A percentile compares a stretch with the other conserved stretches of the same genome.
Evolutionary conservation across 2,888 invertebrate genomes (phyloP).

Genomic region (Zeuzera pyrina): DNA sequence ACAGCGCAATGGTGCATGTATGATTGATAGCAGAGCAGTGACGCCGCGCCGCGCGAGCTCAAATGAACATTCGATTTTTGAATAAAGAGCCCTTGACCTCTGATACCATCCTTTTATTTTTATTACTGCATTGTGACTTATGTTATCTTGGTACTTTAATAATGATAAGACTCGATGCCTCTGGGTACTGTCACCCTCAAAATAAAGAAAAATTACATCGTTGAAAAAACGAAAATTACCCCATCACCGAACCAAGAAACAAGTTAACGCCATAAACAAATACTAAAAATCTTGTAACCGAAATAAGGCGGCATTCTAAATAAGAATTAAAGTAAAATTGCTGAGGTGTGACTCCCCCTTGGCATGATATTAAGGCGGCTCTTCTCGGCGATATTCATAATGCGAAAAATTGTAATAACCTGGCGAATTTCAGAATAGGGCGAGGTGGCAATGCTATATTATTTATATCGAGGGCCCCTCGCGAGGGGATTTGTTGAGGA

Average conservation of each 20-base stretch:
- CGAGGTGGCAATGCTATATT: constrained; percentile 40
- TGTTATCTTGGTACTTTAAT: not conserved
- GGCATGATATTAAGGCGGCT: constrained; percentile 42
- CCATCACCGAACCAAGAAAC: constrained; percentile 40
- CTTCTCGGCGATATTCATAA: constrained; percentile 68
- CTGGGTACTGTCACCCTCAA: not conserved
- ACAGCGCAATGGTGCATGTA: constrained; percentile 67
- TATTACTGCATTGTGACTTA: not conserved
- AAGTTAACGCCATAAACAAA: constrained; percentile 66
- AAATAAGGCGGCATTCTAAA: constrained; percentile 69
- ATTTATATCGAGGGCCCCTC: constrained; percentile 50
- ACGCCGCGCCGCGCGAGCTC: constrained; percentile 37
- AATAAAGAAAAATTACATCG: constrained; percentile 46
- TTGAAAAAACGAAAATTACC: constrained; percentile 52
- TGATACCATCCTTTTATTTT: constrained; percentile 10
- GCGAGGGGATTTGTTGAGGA: constrained; percentile 52
- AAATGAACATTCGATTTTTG: constrained; percentile 46
- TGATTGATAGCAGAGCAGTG: constrained; percentile 67
- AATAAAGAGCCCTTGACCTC: constrained; percentile 61
- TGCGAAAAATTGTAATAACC: constrained; percentile 73
- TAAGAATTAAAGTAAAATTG: constrained; percentile 72
- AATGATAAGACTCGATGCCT: not conserved
- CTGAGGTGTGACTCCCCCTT: constrained; percentile 66
- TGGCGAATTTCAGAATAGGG: constrained; percentile 48
- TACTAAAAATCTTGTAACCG: constrained; percentile 71